These are phyloP conservation scores for Aplysina aerophoba DNA, from an alignment of 37 sponge, comb jelly and placozoan species.

Conservation along the genomic window DNA sequence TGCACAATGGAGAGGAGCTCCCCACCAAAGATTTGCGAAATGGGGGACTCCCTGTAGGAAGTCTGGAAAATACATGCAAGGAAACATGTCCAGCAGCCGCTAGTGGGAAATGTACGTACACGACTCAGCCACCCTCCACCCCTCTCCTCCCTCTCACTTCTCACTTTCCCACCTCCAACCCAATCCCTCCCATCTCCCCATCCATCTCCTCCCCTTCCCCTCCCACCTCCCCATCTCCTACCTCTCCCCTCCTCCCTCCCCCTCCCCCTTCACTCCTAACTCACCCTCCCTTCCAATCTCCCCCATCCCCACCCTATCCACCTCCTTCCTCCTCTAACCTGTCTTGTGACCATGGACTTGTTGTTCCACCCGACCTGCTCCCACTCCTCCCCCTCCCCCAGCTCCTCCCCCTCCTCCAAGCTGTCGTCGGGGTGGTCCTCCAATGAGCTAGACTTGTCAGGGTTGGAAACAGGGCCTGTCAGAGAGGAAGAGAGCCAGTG, in stretches of 20 bases:
- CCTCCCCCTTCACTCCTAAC: constrained; percentile 92
- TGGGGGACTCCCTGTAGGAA: constrained; percentile 70
- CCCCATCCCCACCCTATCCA: background rate
- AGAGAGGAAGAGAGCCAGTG: too few relatives aligned
- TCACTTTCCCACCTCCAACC: background rate
- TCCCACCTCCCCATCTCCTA: background rate
- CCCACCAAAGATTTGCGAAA: constrained; percentile 94
- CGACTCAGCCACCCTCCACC: constrained; percentile 81
- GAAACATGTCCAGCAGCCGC: too few relatives aligned
- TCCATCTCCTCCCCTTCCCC: background rate
- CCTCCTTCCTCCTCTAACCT: constrained; percentile 19
- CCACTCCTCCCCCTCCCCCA: constrained; percentile 77
- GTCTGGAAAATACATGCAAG: constrained; percentile 44
- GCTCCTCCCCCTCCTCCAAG: constrained; percentile 1
- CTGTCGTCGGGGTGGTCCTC: too few relatives aligned
- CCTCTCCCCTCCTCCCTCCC: constrained; percentile 89
- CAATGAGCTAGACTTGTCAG: too few relatives aligned
- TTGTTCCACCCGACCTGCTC: constrained; percentile 94
- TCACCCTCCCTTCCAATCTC: constrained; percentile 48
- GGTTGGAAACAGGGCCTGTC: too few relatives aligned
- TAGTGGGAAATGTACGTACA: constrained; percentile 5
- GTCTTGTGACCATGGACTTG: constrained; percentile 89
- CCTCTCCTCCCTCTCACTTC: constrained; percentile 75
- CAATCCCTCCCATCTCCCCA: background rate
- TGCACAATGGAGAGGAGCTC: constrained; percentile 79